A percentile compares a stretch with the other conserved stretches of the same genome.
phyloP scores from a whole-genome alignment of 2,797 vertebrate genomes.

The Denticeps clupeoides region DNA sequence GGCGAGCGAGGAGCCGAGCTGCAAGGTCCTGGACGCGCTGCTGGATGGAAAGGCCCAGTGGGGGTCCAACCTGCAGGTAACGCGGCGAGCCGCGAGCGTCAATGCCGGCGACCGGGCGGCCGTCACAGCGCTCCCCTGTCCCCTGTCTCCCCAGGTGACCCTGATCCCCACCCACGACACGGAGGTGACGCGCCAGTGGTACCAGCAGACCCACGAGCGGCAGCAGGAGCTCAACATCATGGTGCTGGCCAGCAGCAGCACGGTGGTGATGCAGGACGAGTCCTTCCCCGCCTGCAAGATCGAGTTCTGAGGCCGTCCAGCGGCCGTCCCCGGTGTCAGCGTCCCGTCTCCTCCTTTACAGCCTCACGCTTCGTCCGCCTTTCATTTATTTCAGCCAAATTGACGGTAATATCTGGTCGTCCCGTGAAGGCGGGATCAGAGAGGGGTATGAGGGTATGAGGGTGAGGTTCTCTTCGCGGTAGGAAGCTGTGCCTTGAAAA shows the following conservation, averaged over 20 bases:
- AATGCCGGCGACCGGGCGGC: background rate
- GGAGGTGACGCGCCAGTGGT: slow-evolving; percentile 95
- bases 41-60: slow-evolving; percentile 95
- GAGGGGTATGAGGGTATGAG: too few species aligned
- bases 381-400: too few species aligned
- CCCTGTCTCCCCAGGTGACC: slow-evolving; percentile 70
- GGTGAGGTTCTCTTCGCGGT: too few species aligned
- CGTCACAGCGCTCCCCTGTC: background rate
- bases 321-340: background rate
- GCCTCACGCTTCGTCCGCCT: background rate
- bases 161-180: slow-evolving; percentile 97
- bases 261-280: slow-evolving; percentile 98
- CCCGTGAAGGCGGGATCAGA: too few species aligned
- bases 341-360: background rate
- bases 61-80: slow-evolving; percentile 95
- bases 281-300: slow-evolving; percentile 99
- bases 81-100: slow-evolving; percentile 15
- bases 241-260: slow-evolving; percentile 98
- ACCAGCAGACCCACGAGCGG: slow-evolving; percentile 95
- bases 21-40: slow-evolving; percentile 80
- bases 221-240: slow-evolving; percentile 96
- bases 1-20: slow-evolving; percentile 78
- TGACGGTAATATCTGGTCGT: too few species aligned
- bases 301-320: slow-evolving; percentile 72
- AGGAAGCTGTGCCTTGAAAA: too few species aligned